Conservation (phyloP, 2,113 vertebrate species). For the Capreolus pygargus region DNA sequence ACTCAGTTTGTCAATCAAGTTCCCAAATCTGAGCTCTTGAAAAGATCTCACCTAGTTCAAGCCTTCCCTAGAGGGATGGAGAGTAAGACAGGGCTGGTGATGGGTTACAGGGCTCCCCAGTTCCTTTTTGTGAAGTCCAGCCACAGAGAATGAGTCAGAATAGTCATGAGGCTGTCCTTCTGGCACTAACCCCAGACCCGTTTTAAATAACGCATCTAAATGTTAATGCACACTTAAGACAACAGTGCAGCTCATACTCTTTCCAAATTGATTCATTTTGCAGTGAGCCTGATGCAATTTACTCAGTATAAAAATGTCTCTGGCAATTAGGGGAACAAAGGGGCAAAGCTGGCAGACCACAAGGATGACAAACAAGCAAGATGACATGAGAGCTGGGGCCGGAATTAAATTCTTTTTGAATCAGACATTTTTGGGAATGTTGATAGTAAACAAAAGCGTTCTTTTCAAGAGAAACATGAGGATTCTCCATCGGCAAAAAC, state of each 20-base stretch:
- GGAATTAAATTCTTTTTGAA: conserved; percentile 59
- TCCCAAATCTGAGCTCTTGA: neutral
- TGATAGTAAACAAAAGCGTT: conserved; percentile 32
- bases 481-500: neutral
- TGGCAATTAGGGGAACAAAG: conserved; percentile 70
- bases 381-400: conserved; percentile 2
- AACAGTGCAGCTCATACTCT: conserved; percentile 48
- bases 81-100: neutral
- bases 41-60: conserved; percentile 27
- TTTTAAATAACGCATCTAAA: conserved; percentile 63
- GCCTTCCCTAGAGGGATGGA: neutral
- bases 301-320: conserved; percentile 65
- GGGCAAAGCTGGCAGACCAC: conserved; percentile 64
- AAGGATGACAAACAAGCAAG: conserved; percentile 59
- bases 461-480: neutral
- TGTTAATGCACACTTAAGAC: conserved; percentile 63
- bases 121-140: neutral
- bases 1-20: conserved; percentile 21
- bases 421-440: conserved; percentile 47
- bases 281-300: conserved; percentile 55
- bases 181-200: conserved; percentile 57
- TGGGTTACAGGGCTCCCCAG: neutral
- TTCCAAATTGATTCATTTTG: conserved; percentile 46
- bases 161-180: conserved; percentile 44
- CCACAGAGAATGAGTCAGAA: conserved; percentile 49